Evolutionary conservation across 2,113 vertebrate species (phyloP).

Genomic region (Phalacrocorax brasilianus): DNA sequence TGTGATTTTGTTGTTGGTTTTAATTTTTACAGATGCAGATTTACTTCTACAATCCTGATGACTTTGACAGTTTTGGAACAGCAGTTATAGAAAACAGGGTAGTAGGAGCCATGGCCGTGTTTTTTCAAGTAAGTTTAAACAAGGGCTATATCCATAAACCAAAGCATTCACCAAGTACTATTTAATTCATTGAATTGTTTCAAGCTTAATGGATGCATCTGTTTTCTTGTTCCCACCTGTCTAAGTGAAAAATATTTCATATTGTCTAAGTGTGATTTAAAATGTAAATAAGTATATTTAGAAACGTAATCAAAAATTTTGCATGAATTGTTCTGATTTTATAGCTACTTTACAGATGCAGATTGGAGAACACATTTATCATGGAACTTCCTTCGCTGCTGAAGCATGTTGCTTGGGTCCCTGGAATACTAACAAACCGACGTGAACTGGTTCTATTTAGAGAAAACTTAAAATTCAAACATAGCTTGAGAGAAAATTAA

Average conservation of each 20-base stretch:
- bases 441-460: slow-evolving; percentile 40
- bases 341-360: slow-evolving; percentile 75
- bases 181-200: slow-evolving; percentile 73
- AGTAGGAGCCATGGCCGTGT: slow-evolving; percentile 90
- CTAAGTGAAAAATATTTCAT: slow-evolving; percentile 79
- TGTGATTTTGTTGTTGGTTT: slow-evolving; percentile 40
- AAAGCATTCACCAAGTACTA: slow-evolving; percentile 42
- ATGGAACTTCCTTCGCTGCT: slow-evolving; percentile 68
- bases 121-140: slow-evolving; percentile 90
- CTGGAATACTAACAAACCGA: slow-evolving; percentile 70
- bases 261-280: slow-evolving; percentile 80
- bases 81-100: slow-evolving; percentile 90
- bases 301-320: slow-evolving; percentile 78
- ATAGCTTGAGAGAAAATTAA: slow-evolving; percentile 61
- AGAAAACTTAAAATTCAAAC: slow-evolving; percentile 70
- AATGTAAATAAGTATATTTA: slow-evolving; percentile 84
- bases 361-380: slow-evolving; percentile 78
- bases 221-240: slow-evolving; percentile 80
- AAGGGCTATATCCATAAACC: slow-evolving; percentile 50
- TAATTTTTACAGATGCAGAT: slow-evolving; percentile 92
- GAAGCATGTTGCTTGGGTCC: slow-evolving; percentile 59
- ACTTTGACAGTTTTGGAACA: slow-evolving; percentile 91
- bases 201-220: slow-evolving; percentile 77
- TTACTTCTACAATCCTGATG: slow-evolving; percentile 97
- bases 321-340: slow-evolving; percentile 79